Evolutionary conservation across 2,797 vertebrate species (phyloP), one percentile per base, ranked within the genome.

Genomic region (Argyrosomus regius): DNA sequence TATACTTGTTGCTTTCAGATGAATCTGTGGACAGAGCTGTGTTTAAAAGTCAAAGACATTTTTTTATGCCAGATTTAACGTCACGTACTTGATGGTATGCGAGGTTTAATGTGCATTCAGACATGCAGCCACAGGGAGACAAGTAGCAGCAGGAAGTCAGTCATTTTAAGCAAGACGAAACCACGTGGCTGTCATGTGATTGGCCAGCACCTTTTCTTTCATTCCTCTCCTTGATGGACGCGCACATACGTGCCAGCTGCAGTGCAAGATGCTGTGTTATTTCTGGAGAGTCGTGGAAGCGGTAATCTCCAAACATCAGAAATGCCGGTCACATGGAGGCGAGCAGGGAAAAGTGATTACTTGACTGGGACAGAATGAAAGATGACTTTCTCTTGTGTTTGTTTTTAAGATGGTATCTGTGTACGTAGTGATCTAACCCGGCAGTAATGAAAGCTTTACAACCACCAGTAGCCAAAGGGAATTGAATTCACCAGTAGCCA

Each of bases 281-380:
- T 35, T 35, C 53, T 62, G 58, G n/a, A 63, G 14, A 46, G 72
- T 56, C 12, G 10, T 59, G 70, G 41, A 52, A 16, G 54, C 69
- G 24, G 22, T 87, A 82, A 90, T 89, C 82, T 85, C 26, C 43
- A 31, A 77, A 76, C 77, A 83, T 85, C 70, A 69, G 64, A 83
- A 69, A 85, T 69, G 75, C 54, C 81, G 60, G 68, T 77, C 76
- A 39, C 60, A 79, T 62, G 50, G 72, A 72, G 70, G 72, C 85
- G 8, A 79, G 80, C 41, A 28, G 48, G 43, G 79, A 77, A 48
- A 75, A 60, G 58, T 50, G 22, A 83, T 89, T 75, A 61, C 78
- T 75, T 61, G 52, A 80, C 58, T 72, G 10, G 31, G 52, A 79
- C 41, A 28, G 71, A 68, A 80, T 80, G 71, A 87, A 77, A 86